These are phyloP conservation scores for Siphlonurus alternatus DNA, from an alignment of 2,888 invertebrate species.

Conservation along the genomic window DNA sequence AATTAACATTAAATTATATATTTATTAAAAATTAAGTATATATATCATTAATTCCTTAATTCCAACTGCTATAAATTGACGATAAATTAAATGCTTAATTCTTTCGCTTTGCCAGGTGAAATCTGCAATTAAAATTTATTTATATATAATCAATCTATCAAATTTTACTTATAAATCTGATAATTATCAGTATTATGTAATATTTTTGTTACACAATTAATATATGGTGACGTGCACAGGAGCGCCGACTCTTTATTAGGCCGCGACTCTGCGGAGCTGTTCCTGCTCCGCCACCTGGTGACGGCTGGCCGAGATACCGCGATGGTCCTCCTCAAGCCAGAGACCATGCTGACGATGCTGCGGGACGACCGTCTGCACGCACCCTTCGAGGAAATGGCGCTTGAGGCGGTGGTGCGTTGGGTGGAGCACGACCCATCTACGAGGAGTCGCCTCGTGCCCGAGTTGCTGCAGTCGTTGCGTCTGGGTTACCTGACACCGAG, in stretches of 20 bases:
- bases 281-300: background rate
- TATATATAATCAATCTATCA: no score
- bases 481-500: background rate
- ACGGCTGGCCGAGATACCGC: background rate
- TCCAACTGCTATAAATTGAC: background rate
- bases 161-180: no score
- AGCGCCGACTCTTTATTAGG: no score
- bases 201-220: background rate
- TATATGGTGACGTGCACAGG: no score
- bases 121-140: no score
- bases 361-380: background rate
- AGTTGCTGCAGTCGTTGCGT: background rate
- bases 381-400: background rate
- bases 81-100: no score
- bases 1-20: no score
- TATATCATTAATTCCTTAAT: no score
- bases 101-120: no score
- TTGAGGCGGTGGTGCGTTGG: background rate
- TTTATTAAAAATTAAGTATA: no score
- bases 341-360: background rate
- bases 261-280: background rate
- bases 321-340: background rate
- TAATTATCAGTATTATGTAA: background rate
- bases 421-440: background rate
- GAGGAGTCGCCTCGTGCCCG: background rate